These are phyloP conservation scores for Odontomyia ornata DNA, from an alignment of 2,888 invertebrate genomes.

Conservation along the genomic window DNA sequence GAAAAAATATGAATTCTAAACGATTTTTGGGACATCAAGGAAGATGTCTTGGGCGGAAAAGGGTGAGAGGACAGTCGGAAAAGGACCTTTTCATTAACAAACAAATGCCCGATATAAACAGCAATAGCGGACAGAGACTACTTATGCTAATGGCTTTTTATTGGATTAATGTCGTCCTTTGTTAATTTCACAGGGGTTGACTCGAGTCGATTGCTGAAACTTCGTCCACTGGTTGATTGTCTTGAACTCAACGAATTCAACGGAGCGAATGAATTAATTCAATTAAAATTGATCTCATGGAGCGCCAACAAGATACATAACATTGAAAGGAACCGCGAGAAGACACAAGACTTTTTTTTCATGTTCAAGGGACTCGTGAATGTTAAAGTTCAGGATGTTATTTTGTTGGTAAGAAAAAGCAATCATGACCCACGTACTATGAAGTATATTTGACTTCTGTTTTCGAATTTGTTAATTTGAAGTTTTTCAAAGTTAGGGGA, in stretches of 20 bases:
- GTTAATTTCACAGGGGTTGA: slow-evolving; percentile 33
- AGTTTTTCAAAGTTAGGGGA: too few relatives aligned
- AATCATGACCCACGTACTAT: too few relatives aligned
- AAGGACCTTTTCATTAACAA: slow-evolving; percentile 31
- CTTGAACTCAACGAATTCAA: not conserved
- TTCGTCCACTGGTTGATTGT: not conserved
- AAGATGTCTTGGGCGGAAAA: too few relatives aligned
- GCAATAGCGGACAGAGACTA: not conserved
- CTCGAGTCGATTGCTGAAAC: not conserved
- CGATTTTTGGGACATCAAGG: slow-evolving; percentile 1
- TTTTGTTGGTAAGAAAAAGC: too few relatives aligned
- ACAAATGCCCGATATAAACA: not conserved
- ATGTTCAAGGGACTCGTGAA: too few relatives aligned
- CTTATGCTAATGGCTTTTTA: slow-evolving; percentile 41
- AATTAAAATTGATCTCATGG: slow-evolving; percentile 38
- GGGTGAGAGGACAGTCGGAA: not conserved
- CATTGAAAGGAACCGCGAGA: too few relatives aligned
- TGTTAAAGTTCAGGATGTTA: too few relatives aligned
- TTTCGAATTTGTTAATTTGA: too few relatives aligned
- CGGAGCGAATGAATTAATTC: slow-evolving; percentile 31
- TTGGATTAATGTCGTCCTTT: slow-evolving; percentile 40
- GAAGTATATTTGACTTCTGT: too few relatives aligned
- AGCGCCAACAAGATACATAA: too few relatives aligned
- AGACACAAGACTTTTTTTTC: too few relatives aligned
- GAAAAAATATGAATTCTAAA: slow-evolving; percentile 5